Evolutionary conservation across 2,797 vertebrate species (phyloP), one percentile per base, ranked within the genome.

Genomic region (Sternotherus odoratus): DNA sequence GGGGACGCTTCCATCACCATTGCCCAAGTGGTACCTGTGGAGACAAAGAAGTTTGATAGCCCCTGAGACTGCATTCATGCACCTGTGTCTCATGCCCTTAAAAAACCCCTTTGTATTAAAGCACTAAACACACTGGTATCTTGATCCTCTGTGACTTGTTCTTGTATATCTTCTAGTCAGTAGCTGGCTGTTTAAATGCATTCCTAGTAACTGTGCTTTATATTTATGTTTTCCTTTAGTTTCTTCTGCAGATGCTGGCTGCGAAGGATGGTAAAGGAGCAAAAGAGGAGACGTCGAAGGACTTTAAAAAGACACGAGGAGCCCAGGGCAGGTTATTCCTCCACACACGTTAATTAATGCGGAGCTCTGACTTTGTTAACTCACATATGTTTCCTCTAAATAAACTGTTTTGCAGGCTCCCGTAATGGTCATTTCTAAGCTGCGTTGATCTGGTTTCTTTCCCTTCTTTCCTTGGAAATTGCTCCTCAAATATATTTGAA

Each of bases 191-290:
- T 24, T 66, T 72, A 51, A 60, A 86, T 16, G 6, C 12, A 10
- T 74, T n/a, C 33, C 23, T 60, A n/a, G 12, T 50, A 84, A 23
- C 63, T 49, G 33, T 48, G 69, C 69, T 10, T 48, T 9, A 7
- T 0, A 4, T 13, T 36, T 50, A 50, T 87, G 19, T 69, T 89
- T 90, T 89, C 26, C 56, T 94, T 78, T 48, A 89, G 66, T 83
- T 92, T 80, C 77, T 94, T 79, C 63, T 92, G 80, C 63, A 91
- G 77, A 66, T 79, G 63, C 26, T 43, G 88, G 30, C 39, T 79
- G 84, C 69, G 54, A 63, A 49, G 39, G 57, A 23, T 50, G 82
- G 49, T 39, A 77, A 79, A 63, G 85, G 72, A 36, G 54, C 11
- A 86, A 8, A 16, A 49, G 85, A 91, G 6, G 36, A 72, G 13